Evolutionary conservation across 2,888 invertebrate species (phyloP).

Genomic region (Autographa gamma): DNA sequence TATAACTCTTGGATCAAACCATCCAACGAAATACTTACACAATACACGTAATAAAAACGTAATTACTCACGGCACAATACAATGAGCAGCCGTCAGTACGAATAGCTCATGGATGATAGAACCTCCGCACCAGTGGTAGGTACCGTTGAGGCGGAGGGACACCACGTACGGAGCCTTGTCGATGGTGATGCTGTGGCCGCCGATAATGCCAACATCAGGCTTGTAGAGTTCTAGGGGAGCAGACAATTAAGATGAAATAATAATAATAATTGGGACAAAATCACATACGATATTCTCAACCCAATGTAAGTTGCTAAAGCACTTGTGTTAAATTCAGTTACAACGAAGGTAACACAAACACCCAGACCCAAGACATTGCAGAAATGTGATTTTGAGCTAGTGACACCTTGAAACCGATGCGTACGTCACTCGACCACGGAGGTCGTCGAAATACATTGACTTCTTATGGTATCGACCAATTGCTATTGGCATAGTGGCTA

Average conservation of each 20-base stretch:
- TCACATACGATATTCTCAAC: too few relatives aligned
- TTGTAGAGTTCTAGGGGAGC: constrained; percentile 24
- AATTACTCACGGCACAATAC: constrained; percentile 61
- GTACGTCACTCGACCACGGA: too few relatives aligned
- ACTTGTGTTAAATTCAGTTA: too few relatives aligned
- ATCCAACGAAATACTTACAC: not conserved
- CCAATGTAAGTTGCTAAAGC: too few relatives aligned
- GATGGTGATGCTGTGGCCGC: constrained; percentile 63
- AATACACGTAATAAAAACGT: not conserved
- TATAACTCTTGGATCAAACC: not conserved
- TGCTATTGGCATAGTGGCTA: too few relatives aligned
- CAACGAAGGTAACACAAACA: too few relatives aligned
- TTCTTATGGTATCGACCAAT: too few relatives aligned
- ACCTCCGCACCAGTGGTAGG: constrained; percentile 61
- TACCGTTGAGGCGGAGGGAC: constrained; percentile 58
- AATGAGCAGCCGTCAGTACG: constrained; percentile 67
- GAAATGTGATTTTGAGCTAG: too few relatives aligned
- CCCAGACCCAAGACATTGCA: too few relatives aligned
- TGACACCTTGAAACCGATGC: too few relatives aligned
- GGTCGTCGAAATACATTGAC: too few relatives aligned
- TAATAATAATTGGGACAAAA: too few relatives aligned
- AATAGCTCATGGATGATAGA: constrained; percentile 66
- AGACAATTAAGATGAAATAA: not conserved
- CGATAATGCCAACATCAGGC: constrained; percentile 60
- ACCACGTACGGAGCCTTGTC: constrained; percentile 63